These are phyloP conservation scores for Leptinotarsa peninsularis DNA, from an alignment of 2,888 invertebrate species.

Conservation along the genomic window DNA sequence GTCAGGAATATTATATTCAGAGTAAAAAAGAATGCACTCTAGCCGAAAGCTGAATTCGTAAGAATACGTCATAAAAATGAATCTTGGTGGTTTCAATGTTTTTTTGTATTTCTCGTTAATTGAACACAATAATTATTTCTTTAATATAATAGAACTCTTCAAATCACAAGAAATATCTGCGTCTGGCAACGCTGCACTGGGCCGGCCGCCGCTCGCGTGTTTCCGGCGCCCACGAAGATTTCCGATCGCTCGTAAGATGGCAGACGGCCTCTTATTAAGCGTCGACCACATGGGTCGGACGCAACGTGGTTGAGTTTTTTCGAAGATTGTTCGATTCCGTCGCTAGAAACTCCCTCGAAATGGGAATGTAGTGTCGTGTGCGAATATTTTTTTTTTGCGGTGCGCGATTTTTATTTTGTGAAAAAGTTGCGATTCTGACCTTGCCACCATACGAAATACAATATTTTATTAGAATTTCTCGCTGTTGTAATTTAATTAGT, in stretches of 20 bases:
- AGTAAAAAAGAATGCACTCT: too few species aligned
- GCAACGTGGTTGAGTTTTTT: slow-evolving; percentile 61
- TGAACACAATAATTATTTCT: too few species aligned
- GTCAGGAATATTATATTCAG: too few species aligned
- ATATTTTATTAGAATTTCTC: slow-evolving; percentile 26
- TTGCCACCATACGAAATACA: slow-evolving; percentile 54
- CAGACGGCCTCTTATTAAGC: slow-evolving; percentile 63
- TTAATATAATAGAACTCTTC: too few species aligned
- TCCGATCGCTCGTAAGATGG: slow-evolving; percentile 60
- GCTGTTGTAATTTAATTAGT: slow-evolving; percentile 28
- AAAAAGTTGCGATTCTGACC: slow-evolving; percentile 45
- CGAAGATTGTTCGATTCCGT: slow-evolving; percentile 13
- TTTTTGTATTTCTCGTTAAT: too few species aligned
- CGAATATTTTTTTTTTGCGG: slow-evolving; percentile 17
- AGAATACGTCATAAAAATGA: too few species aligned
- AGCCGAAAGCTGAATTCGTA: too few species aligned
- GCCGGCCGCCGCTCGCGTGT: slow-evolving; percentile 25
- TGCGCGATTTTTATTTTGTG: neutral
- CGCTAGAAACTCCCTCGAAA: too few species aligned
- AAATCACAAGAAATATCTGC: too few species aligned
- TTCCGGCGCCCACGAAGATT: slow-evolving; percentile 40
- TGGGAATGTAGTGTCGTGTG: slow-evolving; percentile 31
- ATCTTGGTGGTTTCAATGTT: too few species aligned
- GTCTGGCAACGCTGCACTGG: too few species aligned
- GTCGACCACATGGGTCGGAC: slow-evolving; percentile 68